These are phyloP conservation scores for Epinephelus malabaricus DNA, from an alignment of 2,797 vertebrate genomes.

Conservation along the genomic window DNA sequence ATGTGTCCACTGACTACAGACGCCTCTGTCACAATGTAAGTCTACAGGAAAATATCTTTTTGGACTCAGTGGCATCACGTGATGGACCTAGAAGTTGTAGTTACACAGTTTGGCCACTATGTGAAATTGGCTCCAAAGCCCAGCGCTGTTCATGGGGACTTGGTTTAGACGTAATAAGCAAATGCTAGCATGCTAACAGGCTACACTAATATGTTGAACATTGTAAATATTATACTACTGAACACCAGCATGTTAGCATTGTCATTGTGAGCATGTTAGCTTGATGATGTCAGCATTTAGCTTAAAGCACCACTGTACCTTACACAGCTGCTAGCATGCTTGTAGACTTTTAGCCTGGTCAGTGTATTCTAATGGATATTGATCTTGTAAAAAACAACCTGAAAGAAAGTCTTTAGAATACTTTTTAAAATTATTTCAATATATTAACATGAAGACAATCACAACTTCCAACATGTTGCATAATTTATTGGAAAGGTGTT, in stretches of 20 bases:
- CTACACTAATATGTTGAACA: not conserved
- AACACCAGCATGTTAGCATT: not conserved
- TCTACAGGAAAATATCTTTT: no score
- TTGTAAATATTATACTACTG: not conserved
- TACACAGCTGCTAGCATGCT: not conserved
- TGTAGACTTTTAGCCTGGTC: not conserved
- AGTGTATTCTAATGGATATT: not conserved
- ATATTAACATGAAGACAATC: not conserved
- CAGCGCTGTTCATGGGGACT: not conserved
- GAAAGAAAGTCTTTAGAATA: not conserved
- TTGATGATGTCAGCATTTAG: not conserved
- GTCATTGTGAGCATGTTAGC: not conserved
- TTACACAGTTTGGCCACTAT: no score
- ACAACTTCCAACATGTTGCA: slow-evolving; percentile 10
- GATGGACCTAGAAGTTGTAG: no score
- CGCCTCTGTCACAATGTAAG: no score
- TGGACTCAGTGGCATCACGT: no score
- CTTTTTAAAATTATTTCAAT: not conserved
- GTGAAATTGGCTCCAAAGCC: no score
- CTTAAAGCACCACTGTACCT: not conserved
- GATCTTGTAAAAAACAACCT: not conserved
- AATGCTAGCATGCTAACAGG: not conserved
- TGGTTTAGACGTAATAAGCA: not conserved
- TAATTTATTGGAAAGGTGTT: not conserved
- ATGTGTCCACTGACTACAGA: no score